Conservation (phyloP, 2,888 invertebrate species). For the Abrostola triplasia region DNA sequence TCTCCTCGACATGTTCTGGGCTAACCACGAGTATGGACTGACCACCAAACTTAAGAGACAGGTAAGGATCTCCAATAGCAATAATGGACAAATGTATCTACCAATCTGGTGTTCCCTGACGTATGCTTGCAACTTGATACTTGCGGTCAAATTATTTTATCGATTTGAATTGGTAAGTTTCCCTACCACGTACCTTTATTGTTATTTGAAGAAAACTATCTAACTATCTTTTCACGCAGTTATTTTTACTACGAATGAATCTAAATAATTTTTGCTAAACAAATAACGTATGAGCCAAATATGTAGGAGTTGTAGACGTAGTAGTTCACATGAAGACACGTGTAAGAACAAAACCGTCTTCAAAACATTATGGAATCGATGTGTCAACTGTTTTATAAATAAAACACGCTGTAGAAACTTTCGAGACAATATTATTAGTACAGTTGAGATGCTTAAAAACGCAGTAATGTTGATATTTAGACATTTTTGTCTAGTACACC, state of each 20-base stretch:
- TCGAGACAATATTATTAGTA: neutral
- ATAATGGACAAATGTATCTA: no score
- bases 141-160: no score
- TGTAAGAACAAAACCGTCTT: neutral
- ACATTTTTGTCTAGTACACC: no score
- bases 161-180: no score
- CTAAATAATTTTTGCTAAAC: no score
- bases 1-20: constrained; percentile 96
- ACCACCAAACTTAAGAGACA: constrained; percentile 94
- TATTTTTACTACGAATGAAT: neutral
- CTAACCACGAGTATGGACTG: constrained; percentile 96
- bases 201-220: no score
- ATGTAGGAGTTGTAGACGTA: neutral
- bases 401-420: neutral
- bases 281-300: neutral
- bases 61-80: constrained; percentile 74
- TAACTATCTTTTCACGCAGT: neutral
- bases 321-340: neutral
- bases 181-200: no score
- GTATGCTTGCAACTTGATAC: no score
- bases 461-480: no score
- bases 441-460: no score
- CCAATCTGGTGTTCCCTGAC: no score
- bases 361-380: neutral
- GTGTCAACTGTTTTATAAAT: neutral